These are phyloP conservation scores for Dallia pectoralis DNA, from an alignment of 2,797 vertebrate species.

Conservation along the genomic window DNA sequence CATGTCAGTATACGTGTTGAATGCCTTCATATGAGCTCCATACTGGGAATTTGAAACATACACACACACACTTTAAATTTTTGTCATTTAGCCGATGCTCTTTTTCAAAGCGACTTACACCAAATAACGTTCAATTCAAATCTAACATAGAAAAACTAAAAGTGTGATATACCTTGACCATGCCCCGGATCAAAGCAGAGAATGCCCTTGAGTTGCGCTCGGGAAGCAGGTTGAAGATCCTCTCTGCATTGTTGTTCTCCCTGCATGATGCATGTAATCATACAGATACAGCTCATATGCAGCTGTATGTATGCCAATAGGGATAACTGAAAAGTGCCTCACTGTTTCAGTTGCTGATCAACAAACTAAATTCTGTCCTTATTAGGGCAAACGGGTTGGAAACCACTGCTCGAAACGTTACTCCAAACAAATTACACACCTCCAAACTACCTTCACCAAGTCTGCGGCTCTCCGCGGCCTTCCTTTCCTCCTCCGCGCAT, in stretches of 20 bases:
- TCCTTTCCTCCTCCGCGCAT: constrained; percentile 37
- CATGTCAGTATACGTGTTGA: constrained; percentile 80
- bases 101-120: background rate
- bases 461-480: constrained; percentile 23
- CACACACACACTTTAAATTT: background rate
- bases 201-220: constrained; percentile 83
- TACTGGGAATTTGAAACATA: constrained; percentile 68
- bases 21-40: constrained; percentile 76
- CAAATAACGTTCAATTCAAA: background rate
- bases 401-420: background rate
- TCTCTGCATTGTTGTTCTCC: constrained; percentile 85
- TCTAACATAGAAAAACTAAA: background rate
- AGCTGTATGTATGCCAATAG: background rate
- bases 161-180: constrained; percentile 83
- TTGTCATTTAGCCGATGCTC: background rate
- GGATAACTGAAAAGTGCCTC: background rate
- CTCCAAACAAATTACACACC: constrained; percentile 48
- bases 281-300: background rate
- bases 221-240: constrained; percentile 89
- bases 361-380: too few relatives aligned
- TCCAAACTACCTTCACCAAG: constrained; percentile 67
- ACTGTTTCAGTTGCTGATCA: too few relatives aligned
- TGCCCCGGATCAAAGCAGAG: constrained; percentile 88
- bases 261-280: constrained; percentile 41
- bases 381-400: too few relatives aligned